A percentile compares a stretch with the other conserved stretches of the same genome.
Evolutionary conservation across 2,113 vertebrate species (phyloP).

Genomic region (Tenebrosternarchus preto): DNA sequence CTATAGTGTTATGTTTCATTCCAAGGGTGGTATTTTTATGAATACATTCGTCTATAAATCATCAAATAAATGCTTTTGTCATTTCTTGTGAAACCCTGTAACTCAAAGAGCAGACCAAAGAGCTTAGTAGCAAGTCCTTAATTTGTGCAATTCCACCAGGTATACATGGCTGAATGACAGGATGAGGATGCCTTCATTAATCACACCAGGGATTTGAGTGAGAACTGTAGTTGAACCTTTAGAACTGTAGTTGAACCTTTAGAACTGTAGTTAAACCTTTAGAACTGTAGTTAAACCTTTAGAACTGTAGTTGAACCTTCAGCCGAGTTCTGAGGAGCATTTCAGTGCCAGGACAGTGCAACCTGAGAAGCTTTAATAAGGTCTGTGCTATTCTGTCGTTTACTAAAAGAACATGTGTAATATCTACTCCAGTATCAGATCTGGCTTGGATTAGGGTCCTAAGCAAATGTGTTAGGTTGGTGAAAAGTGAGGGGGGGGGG

Average conservation of each 20-base stretch:
- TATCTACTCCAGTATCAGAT: conserved; percentile 10
- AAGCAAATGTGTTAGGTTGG: conserved; percentile 3
- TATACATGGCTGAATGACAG: conserved; percentile 2
- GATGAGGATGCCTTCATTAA: conserved; percentile 8
- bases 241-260: conserved; percentile 46
- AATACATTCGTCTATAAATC: conserved; percentile 10
- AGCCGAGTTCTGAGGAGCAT: conserved; percentile 26
- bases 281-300: conserved; percentile 45
- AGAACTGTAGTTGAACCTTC: conserved; percentile 46
- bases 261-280: conserved; percentile 45
- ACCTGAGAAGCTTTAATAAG: conserved; percentile 44
- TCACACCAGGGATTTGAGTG: conserved; percentile 31
- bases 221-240: conserved; percentile 46
- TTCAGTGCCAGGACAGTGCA: conserved; percentile 26
- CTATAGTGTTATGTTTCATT: conserved; percentile 13
- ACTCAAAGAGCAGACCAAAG: conserved; percentile 8
- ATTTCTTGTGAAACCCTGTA: conserved; percentile 7
- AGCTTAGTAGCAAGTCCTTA: conserved; percentile 38
- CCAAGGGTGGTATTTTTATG: background rate
- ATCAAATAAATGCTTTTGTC: conserved; percentile 38
- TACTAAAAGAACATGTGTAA: conserved; percentile 5
- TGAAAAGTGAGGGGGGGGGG: background rate
- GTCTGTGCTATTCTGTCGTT: conserved; percentile 20
- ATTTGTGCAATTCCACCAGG: conserved; percentile 16
- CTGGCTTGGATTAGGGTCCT: background rate